Base-by-base conservation (phyloP, 1,140 invertebrate genomes). In the Bombus pascuorum region DNA sequence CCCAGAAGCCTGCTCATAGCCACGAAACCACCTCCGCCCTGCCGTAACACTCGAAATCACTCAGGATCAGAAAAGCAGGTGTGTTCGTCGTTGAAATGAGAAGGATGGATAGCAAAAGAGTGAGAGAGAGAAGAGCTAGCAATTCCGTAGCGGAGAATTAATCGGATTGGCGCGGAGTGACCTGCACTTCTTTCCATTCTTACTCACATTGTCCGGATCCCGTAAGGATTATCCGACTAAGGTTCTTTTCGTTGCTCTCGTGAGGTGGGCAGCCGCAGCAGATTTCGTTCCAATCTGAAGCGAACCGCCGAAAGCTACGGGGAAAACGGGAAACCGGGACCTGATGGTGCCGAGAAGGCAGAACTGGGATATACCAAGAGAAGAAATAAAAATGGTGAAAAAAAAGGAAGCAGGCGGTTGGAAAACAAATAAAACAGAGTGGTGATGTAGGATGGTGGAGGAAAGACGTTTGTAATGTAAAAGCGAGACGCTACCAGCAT, bases 401-500 rank as follows among this genome's bases (percentile, higher is more conserved):
- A 18, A 32, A 65, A 15, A 66, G 15, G 62, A 34, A 34, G 9
- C 0, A 10, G 59, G 44, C 28, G 3, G 77, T 28, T 74, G 59
- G 25, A 9, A 74, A 81, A 85, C 83, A 85, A 85, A 85, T 85
- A 85, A 85, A 85, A n/a, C 47, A 71, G 68, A 81, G 78, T 74
- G 78, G 59, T 2, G 68, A 74, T 57, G n/a, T 25, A 18, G 3
- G 13, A 9, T 6, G 32, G 10, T 65, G 53, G 76, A 70, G 82
- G 79, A 80, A 73, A 83, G 59, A 76, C 83, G 91, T 81, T 81
- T 81, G 83, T 44, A 57, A 85, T 81, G 83, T 81, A 74, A 81
- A 74, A 81, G 83, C 86, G 91, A 91, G 87, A 90, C 84, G 91
- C 81, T 90, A 86, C 70, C 87, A 92, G 92, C 94, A 94, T 94